These are phyloP conservation scores for Pherbina coryleti DNA, from an alignment of 2,888 invertebrate species.

Conservation along the genomic window DNA sequence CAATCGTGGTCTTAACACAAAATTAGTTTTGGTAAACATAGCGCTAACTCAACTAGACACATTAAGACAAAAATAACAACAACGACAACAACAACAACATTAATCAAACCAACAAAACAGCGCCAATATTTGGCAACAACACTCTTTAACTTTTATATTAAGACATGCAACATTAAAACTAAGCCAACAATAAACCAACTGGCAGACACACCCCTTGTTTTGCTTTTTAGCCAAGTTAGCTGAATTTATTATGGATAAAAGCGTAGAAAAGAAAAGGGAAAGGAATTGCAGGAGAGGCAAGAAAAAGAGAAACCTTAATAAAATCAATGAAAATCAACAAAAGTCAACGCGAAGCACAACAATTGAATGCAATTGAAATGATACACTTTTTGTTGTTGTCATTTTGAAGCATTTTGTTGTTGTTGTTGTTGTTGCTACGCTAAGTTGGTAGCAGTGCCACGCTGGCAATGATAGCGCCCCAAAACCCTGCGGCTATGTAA, in stretches of 20 bases:
- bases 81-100: not conserved
- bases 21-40: slow-evolving; percentile 24
- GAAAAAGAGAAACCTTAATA: not conserved
- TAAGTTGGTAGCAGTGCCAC: not conserved
- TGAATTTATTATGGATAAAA: not conserved
- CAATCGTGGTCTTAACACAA: slow-evolving; percentile 47
- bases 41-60: not conserved
- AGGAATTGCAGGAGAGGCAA: not conserved
- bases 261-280: not conserved
- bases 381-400: not conserved
- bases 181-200: not conserved
- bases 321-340: slow-evolving; percentile 12
- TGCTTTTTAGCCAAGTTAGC: not conserved
- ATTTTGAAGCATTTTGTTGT: not conserved
- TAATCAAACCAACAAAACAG: not conserved
- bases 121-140: not conserved
- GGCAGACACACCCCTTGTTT: slow-evolving; percentile 10
- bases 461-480: not conserved
- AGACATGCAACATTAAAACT: slow-evolving; percentile 1
- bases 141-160: not conserved
- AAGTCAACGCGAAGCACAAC: not conserved
- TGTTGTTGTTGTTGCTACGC: not conserved
- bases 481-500: not conserved
- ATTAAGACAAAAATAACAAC: slow-evolving; percentile 3
- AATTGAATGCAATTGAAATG: not conserved